Evolutionary conservation across 2,888 invertebrate species (phyloP), one percentile per base, ranked within the genome.

Genomic region (Beris morrisii): DNA sequence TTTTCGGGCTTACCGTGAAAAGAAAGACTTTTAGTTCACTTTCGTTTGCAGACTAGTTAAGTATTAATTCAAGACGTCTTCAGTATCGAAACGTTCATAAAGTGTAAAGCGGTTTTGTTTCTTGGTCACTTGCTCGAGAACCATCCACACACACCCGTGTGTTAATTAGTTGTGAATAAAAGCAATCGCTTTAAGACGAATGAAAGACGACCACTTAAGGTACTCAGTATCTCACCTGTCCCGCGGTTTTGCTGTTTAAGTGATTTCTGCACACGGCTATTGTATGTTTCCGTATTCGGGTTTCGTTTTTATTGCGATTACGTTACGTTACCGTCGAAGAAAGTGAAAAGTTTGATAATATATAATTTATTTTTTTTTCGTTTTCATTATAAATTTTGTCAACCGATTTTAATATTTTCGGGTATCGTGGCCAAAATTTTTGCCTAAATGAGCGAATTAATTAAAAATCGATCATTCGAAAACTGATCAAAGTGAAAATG

Each of bases 11-110:
- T 30, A 50, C 59, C 50, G 32, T 22, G 11, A 13, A 61, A 61
- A 52, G 61, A 57, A 65, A 65, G 55, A 32, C 50, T 64, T 75
- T 75, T 73, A 75, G 75, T 76, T 75, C 71, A 74, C 74, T 74
- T 75, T 75, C 75, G 73, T 74, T 74, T 66, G 73, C 69, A 73
- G 68, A 67, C 67, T 69, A 67, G 73, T 73, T 70, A 48, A 48
- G 48, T 13, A 6, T 48, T 48, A 44, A 13, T 48, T 12, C 15
- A 48, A 13, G 48, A 3, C 15, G 48, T 48, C 48, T 48, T 48
- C 15, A 5, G 12, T 11, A 13, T 48, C 15, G n/a, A 48, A 13
- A 12, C 48, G 15, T 13, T 11, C 12, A 15, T 48, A 12, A 12
- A 6, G 15, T 48, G 12, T 48, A 6, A 48, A 48, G 13, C 13